Conservation (phyloP, 2,888 invertebrate species). For the Amphipyra tragopoginis region DNA sequence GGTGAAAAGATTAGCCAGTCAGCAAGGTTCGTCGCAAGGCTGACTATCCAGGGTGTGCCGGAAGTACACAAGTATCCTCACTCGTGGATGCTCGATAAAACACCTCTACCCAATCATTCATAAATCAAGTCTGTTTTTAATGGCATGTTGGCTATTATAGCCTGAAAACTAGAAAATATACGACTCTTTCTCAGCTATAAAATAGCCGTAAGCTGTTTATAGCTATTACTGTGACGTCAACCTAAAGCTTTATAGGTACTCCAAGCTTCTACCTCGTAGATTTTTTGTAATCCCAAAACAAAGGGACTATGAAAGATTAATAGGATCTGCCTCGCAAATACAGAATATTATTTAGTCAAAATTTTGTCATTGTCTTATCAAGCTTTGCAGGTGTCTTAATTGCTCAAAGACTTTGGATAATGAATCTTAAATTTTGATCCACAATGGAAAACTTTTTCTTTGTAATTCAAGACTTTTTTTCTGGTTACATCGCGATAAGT, state of each 20-base stretch:
- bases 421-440: slow-evolving; percentile 41
- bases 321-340: slow-evolving; percentile 23
- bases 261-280: slow-evolving; percentile 3
- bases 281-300: slow-evolving; percentile 40
- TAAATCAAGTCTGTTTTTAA: too few relatives aligned
- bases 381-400: slow-evolving; percentile 44
- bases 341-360: slow-evolving; percentile 38
- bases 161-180: too few relatives aligned
- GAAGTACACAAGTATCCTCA: too few relatives aligned
- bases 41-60: too few relatives aligned
- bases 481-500: slow-evolving; percentile 28
- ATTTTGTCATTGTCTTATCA: slow-evolving; percentile 44
- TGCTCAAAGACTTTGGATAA: slow-evolving; percentile 44
- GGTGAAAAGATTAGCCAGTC: too few relatives aligned
- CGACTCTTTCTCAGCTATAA: too few relatives aligned
- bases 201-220: neutral
- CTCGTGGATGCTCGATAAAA: too few relatives aligned
- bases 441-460: slow-evolving; percentile 45
- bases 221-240: neutral
- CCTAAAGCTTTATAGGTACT: slow-evolving; percentile 10
- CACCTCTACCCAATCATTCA: too few relatives aligned
- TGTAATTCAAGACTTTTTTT: slow-evolving; percentile 17
- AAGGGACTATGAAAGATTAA: slow-evolving; percentile 39
- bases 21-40: too few relatives aligned
- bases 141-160: too few relatives aligned